These are phyloP conservation scores for Sparidentex hasta DNA, from an alignment of 2,797 vertebrate species.

Conservation along the genomic window DNA sequence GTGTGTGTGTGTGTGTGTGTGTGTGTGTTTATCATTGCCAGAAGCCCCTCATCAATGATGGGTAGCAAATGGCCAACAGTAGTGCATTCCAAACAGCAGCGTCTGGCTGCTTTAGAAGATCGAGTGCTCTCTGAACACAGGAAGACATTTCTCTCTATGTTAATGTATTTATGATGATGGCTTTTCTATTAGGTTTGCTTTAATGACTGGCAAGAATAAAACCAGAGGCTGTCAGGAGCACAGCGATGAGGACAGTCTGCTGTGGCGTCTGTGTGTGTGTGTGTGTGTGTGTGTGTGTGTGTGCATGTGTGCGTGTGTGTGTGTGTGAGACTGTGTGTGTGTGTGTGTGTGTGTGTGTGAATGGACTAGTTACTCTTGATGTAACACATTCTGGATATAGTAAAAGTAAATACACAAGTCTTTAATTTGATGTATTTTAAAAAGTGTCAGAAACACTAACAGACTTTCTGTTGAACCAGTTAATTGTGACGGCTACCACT, in stretches of 20 bases:
- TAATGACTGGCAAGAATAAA: slow-evolving; percentile 79
- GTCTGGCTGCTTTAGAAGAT: slow-evolving; percentile 81
- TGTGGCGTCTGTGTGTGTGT: neutral
- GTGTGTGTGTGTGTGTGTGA: neutral
- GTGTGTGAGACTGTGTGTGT: slow-evolving; percentile 16
- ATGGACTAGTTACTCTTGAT: slow-evolving; percentile 21
- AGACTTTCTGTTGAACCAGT: too few relatives aligned
- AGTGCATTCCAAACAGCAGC: slow-evolving; percentile 77
- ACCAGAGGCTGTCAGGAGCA: slow-evolving; percentile 69
- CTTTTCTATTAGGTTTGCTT: slow-evolving; percentile 83
- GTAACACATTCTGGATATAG: neutral
- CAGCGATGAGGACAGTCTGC: slow-evolving; percentile 40
- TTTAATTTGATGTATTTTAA: neutral
- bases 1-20: slow-evolving; percentile 6
- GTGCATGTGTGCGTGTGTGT: too few relatives aligned
- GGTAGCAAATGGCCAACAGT: slow-evolving; percentile 80
- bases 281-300: neutral
- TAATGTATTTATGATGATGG: slow-evolving; percentile 84
- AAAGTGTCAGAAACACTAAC: too few relatives aligned
- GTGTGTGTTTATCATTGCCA: slow-evolving; percentile 75
- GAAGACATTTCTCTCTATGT: slow-evolving; percentile 81
- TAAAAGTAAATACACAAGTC: neutral
- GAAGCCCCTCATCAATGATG: slow-evolving; percentile 81
- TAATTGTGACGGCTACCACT: too few relatives aligned
- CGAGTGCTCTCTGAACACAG: slow-evolving; percentile 76